Base-by-base conservation (phyloP, 1,140 invertebrate species). In the Oedothorax gibbosus region DNA sequence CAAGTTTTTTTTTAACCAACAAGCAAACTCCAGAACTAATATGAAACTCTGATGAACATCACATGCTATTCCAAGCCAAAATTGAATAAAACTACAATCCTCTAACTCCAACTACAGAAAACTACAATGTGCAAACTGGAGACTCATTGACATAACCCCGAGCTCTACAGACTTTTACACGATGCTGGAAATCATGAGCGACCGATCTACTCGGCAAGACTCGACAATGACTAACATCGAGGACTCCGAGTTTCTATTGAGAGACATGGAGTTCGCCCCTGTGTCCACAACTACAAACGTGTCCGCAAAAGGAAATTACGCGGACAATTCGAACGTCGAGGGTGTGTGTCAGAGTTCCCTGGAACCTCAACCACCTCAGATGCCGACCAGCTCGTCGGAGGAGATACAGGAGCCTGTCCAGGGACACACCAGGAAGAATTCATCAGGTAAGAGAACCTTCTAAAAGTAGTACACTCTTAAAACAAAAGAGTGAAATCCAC, bases 301-400 rank as follows among this genome's bases (percentile, higher is more conserved):
- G 69, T 49, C 53, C 14, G 18, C 62, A 2, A 82, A 73, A 49
- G 57, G 57, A 8, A 35, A 73, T 11, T 53, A 56, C 14, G 60
- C 7, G 14, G 81, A 68, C 51, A 64, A 15, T 64, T 64, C 69
- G 51, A 65, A 53, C 18, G 15, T 49, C 49, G 56, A 60, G 10
- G 18, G 11, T 18, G 60, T 11, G 14, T 65, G 21, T 2, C 56
- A 72, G 56, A 54, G 18, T 14, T 62, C 49, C n/a, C 20, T 84
- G 20, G 81, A 84, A 18, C 81, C 81, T 2, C 81, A 84, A 18
- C 81, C 81, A 11, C 60, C 57, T 10, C 81, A 84, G 14, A 7
- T 84, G 49, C 81, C 81, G 18, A 51, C 81, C 62, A 84, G 81
- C 49, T 84, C 81, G 7, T 84, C 81, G 0, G 81, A 75, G 21